Conservation (phyloP, 2,113 vertebrate genomes). For the Haliaeetus leucogaster region DNA sequence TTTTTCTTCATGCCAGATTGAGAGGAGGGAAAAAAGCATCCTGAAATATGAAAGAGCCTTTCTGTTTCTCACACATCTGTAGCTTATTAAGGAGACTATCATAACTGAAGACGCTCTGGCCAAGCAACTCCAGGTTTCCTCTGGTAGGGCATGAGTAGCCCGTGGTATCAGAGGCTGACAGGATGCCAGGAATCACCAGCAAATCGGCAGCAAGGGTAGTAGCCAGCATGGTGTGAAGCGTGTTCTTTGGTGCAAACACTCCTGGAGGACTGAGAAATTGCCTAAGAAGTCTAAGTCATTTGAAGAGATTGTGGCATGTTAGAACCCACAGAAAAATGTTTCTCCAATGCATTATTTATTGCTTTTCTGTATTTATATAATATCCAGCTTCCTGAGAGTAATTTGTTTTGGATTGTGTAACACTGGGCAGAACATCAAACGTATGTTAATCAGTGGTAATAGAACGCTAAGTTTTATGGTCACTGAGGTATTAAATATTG, state of each 20-base stretch:
- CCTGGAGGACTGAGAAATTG: background rate
- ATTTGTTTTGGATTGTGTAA: conserved; percentile 84
- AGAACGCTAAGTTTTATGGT: conserved; percentile 80
- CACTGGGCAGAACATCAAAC: conserved; percentile 81
- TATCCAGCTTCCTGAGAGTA: conserved; percentile 82
- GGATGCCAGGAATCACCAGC: background rate
- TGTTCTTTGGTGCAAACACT: background rate
- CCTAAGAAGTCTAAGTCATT: conserved; percentile 31
- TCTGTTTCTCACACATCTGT: conserved; percentile 66
- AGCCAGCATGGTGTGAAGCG: background rate
- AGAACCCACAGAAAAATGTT: conserved; percentile 72
- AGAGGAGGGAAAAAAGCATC: background rate
- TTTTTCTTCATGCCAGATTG: background rate
- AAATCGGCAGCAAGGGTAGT: background rate
- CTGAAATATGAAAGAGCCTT: conserved; percentile 44
- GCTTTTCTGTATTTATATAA: conserved; percentile 82
- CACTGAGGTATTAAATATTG: conserved; percentile 82
- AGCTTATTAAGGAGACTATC: conserved; percentile 38
- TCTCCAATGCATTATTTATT: conserved; percentile 80
- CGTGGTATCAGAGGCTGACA: background rate
- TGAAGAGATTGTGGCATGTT: conserved; percentile 62
- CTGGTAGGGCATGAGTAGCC: background rate
- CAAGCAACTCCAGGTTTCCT: conserved; percentile 16
- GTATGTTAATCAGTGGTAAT: conserved; percentile 80
- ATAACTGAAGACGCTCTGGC: conserved; percentile 14